Conservation (phyloP, 2,797 vertebrate genomes). For the Onychomys arenicola region DNA sequence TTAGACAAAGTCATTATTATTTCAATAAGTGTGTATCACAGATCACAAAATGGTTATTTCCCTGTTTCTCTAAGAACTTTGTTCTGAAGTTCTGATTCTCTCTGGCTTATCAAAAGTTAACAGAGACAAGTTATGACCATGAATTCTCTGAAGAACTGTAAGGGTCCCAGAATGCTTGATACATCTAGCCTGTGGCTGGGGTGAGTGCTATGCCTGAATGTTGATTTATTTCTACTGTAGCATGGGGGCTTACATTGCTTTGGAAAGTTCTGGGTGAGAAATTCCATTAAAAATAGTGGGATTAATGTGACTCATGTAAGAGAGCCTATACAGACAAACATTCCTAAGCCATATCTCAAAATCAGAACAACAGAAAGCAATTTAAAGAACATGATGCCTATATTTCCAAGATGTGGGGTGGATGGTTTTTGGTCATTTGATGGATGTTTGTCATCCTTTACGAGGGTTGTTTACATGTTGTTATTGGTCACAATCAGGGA, state of each 20-base stretch:
- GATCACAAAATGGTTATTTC: not conserved
- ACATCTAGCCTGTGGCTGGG: no score
- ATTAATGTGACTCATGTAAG: not conserved
- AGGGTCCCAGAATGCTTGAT: accelerated
- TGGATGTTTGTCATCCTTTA: no score
- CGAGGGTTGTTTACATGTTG: no score
- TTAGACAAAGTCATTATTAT: not conserved
- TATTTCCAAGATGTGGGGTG: no score
- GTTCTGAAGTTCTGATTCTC: not conserved
- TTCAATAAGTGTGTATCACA: not conserved
- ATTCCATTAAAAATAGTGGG: not conserved
- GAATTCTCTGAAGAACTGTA: not conserved
- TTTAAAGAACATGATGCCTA: no score
- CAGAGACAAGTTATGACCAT: accelerated
- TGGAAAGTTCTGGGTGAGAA: not conserved
- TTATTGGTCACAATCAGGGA: no score
- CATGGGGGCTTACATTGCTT: not conserved
- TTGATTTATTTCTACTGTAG: accelerated
- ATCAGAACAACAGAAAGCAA: not conserved
- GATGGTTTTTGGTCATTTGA: no score
- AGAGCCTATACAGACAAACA: not conserved
- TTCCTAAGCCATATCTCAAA: no score
- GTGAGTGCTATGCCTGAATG: not conserved
- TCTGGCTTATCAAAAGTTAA: not conserved
- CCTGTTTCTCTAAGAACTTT: not conserved